Evolutionary conservation across 2,797 vertebrate species (phyloP).

Genomic region (Streptopelia turtur): DNA sequence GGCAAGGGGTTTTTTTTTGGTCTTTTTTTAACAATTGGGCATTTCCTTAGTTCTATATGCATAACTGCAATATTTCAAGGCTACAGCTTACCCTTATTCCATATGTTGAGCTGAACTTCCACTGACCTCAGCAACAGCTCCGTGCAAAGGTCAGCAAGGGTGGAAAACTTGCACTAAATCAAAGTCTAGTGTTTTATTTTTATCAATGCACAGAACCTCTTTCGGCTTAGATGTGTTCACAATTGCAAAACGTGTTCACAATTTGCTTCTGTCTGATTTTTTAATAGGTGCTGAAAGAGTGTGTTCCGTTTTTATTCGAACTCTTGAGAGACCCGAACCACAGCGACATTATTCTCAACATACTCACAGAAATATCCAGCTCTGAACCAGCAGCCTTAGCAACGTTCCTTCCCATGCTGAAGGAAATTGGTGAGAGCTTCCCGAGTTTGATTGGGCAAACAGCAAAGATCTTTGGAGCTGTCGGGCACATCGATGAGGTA

Average conservation of each 20-base stretch:
- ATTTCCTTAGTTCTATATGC: conserved; percentile 47
- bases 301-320: conserved; percentile 83
- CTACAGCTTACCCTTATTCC: conserved; percentile 3
- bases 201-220: neutral
- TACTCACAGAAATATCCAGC: conserved; percentile 86
- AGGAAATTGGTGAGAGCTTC: conserved; percentile 81
- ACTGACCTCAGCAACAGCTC: conserved; percentile 9
- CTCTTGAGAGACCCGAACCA: conserved; percentile 82
- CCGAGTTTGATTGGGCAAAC: conserved; percentile 86
- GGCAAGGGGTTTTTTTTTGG: neutral
- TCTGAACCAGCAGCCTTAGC: conserved; percentile 85
- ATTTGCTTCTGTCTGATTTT: neutral
- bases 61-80: conserved; percentile 50
- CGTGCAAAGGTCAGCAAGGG: neutral
- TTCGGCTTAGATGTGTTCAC: neutral
- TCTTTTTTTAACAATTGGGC: neutral
- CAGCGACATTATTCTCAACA: conserved; percentile 82
- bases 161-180: neutral
- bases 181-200: neutral
- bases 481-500: conserved; percentile 90
- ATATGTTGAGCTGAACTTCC: conserved; percentile 51
- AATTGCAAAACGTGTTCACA: neutral
- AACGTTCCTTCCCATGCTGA: conserved; percentile 83
- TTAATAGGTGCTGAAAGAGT: conserved; percentile 85
- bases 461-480: conserved; percentile 90